These are phyloP conservation scores for Oligia latruncula DNA, from an alignment of 2,888 invertebrate genomes.

Conservation along the genomic window DNA sequence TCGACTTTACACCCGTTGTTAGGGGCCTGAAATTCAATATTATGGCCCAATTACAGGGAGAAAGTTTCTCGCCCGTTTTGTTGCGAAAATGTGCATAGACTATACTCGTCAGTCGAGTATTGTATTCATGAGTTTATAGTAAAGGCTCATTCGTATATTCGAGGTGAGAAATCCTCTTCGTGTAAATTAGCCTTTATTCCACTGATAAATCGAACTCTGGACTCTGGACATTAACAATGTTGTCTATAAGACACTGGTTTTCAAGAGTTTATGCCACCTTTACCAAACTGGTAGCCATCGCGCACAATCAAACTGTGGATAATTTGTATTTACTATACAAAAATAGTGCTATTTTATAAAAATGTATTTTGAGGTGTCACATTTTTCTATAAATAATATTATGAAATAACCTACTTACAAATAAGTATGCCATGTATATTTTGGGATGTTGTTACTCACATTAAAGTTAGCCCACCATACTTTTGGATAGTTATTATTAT, in stretches of 20 bases:
- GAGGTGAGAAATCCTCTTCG: neutral
- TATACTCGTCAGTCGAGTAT: neutral
- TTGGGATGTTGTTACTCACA: slow-evolving; percentile 20
- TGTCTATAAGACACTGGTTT: slow-evolving; percentile 1
- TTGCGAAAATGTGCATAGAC: neutral
- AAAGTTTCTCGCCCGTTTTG: neutral
- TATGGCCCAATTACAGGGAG: neutral
- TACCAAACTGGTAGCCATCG: neutral
- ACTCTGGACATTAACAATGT: neutral
- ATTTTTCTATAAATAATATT: slow-evolving; percentile 25
- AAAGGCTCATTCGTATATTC: too few species aligned
- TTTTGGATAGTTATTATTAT: slow-evolving; percentile 30
- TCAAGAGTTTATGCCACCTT: neutral
- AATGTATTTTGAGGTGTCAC: slow-evolving; percentile 7
- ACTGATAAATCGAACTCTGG: neutral
- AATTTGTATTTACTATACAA: slow-evolving; percentile 11
- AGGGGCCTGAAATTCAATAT: neutral
- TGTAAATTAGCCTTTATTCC: neutral
- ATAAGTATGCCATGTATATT: slow-evolving; percentile 43
- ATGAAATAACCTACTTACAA: slow-evolving; percentile 34
- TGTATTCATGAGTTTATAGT: neutral
- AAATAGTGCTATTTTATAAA: slow-evolving; percentile 15
- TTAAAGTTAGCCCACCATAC: slow-evolving; percentile 51
- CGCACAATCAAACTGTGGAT: neutral
- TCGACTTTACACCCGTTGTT: neutral